Conservation (phyloP, 1,140 invertebrate genomes). For the Drosophila albomicans region DNA sequence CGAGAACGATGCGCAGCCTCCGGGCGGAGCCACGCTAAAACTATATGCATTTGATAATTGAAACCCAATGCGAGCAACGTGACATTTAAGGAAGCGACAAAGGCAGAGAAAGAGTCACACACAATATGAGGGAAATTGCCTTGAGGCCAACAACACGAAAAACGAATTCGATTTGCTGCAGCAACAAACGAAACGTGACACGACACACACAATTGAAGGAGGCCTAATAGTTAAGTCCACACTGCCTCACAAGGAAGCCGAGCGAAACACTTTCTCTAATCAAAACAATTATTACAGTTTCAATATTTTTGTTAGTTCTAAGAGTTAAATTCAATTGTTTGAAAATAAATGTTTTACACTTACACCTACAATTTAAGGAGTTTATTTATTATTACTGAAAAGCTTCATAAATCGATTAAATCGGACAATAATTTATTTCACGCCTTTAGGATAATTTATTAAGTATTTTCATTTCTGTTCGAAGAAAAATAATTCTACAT, state of each 20-base stretch:
- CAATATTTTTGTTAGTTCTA: background rate
- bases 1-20: constrained; percentile 16
- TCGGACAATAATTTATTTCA: no score
- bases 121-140: constrained; percentile 19
- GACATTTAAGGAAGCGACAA: background rate
- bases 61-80: constrained; percentile 22
- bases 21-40: background rate
- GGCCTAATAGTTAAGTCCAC: background rate
- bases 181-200: background rate
- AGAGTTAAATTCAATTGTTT: background rate
- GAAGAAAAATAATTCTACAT: no score
- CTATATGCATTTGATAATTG: constrained; percentile 43
- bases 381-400: no score
- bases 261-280: background rate
- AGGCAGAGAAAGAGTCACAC: background rate
- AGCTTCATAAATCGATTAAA: no score
- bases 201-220: background rate
- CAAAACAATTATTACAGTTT: no score
- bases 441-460: no score
- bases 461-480: no score
- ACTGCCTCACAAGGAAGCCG: background rate
- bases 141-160: constrained; percentile 12
- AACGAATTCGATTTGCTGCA: constrained; percentile 3
- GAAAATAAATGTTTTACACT: background rate
- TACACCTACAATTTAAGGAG: no score